Evolutionary conservation across 2,888 invertebrate species (phyloP), one percentile per base, ranked within the genome.

Genomic region (Stenichneumon culpator): DNA sequence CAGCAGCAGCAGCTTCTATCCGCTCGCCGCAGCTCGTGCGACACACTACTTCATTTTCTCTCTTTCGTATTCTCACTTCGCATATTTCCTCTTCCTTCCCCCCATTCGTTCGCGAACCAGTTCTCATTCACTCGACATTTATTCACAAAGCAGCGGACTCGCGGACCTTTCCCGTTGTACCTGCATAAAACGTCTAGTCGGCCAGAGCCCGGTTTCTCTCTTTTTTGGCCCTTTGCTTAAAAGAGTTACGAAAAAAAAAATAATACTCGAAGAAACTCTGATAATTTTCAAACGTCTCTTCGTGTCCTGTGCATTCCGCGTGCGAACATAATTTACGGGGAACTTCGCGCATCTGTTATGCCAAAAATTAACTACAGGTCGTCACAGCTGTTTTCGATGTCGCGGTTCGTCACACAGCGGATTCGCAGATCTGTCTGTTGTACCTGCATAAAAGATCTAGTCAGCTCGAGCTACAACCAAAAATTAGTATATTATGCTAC

Each of bases 61-160:
- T 74, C 68, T 47, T 73, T 73, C 67, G 54, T 67, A 44, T 67
- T 50, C 60, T 79, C 82, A 65, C 78, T 79, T 60, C 32, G 52
- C 50, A 72, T 65, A 54, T 65, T 63, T 69, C 25, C 60, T 22
- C 63, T 63, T 44, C 25, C 39, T 25, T 69, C 11, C 25, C 36
- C 70, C 47, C 32, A 52, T 25, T 22, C 65, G 1, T 25, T 36
- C 36, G 50, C 52, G 72, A 82, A 82, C 79, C 82, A 84, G 79
- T 83, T 83, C 74, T 74, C 79, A 79, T 75, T 83, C 75, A 79
- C 74, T 79, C 63, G 52, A 68, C 75, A 74, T 67, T 80, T 80
- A 83, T 80, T 83, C 82, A 63, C 67, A 68, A 57, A 74, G 74
- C 44, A 74, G 28, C 47, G 47, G 52, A 50, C 28, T 67, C 57